Percentiles rank a stretch among this genome's conserved stretches.
Conservation (phyloP, 2,797 vertebrate species). For the Varecia variegata region DNA sequence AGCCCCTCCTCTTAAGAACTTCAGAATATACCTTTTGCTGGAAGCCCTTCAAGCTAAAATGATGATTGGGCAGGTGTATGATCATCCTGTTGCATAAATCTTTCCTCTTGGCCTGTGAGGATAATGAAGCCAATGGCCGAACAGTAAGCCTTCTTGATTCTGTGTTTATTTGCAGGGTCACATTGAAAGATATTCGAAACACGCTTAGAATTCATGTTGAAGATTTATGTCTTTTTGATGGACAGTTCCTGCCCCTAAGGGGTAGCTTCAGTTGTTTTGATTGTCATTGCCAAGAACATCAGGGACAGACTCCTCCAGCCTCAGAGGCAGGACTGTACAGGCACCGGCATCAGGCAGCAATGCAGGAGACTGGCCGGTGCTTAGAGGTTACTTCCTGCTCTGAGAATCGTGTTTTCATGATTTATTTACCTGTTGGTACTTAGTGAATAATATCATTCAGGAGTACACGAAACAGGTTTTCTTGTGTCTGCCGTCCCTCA, state of each 20-base stretch:
- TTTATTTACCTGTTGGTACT: background rate
- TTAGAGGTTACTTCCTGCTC: background rate
- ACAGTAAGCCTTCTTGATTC: too few relatives aligned
- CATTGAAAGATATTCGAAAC: background rate
- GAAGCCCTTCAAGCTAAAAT: background rate
- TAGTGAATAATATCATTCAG: background rate
- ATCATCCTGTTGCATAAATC: background rate
- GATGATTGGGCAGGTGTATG: background rate
- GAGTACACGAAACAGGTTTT: background rate
- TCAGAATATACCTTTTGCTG: background rate
- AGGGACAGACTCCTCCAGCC: background rate
- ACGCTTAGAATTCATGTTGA: background rate
- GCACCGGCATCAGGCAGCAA: accelerated
- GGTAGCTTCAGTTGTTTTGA: background rate
- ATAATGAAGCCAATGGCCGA: background rate
- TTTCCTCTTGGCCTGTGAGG: background rate
- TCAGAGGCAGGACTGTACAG: background rate
- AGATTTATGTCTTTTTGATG: background rate
- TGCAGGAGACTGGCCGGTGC: background rate
- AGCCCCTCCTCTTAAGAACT: background rate
- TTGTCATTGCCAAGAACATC: background rate
- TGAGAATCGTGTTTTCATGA: background rate
- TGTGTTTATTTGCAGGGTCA: background rate
- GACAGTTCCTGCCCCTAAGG: background rate
- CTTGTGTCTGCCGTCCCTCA: background rate